phyloP scores from a whole-genome alignment of 2,797 vertebrate species.

The Taeniopygia guttata region DNA sequence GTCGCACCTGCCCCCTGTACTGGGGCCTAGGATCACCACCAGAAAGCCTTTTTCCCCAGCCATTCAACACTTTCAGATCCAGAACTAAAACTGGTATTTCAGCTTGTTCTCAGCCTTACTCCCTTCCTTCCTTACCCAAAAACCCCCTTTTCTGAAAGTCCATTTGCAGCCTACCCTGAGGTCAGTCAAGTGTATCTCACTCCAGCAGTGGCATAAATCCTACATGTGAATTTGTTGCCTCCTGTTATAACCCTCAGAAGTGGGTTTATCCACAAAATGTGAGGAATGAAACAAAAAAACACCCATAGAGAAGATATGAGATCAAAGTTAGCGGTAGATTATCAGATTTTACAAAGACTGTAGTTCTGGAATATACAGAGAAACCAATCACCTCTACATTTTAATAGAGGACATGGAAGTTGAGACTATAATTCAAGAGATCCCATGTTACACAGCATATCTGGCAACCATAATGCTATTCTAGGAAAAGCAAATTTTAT shows the following conservation, averaged over 20 bases:
- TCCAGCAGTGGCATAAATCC: not conserved
- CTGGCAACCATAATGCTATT: not conserved
- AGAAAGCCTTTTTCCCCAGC: not conserved
- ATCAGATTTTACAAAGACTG: not conserved
- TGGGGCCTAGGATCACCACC: accelerated
- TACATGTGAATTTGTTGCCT: not conserved
- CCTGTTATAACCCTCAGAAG: not conserved
- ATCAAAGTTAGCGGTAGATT: not conserved
- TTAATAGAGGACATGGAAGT: not conserved
- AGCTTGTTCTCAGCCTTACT: not conserved
- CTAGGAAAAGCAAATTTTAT: constrained; percentile 50
- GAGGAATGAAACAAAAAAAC: not conserved
- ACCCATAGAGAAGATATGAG: not conserved
- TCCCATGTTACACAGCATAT: not conserved
- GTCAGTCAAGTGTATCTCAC: not conserved
- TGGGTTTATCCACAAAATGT: not conserved
- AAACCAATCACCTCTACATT: not conserved
- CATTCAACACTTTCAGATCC: not conserved
- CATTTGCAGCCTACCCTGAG: not conserved
- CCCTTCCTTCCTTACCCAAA: not conserved
- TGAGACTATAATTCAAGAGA: not conserved
- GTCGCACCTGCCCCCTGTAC: not conserved
- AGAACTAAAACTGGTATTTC: not conserved
- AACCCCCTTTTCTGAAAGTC: not conserved
- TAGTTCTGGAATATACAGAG: not conserved